Evolutionary conservation across 2,797 vertebrate species (phyloP).

Genomic region (Malurus splendens): DNA sequence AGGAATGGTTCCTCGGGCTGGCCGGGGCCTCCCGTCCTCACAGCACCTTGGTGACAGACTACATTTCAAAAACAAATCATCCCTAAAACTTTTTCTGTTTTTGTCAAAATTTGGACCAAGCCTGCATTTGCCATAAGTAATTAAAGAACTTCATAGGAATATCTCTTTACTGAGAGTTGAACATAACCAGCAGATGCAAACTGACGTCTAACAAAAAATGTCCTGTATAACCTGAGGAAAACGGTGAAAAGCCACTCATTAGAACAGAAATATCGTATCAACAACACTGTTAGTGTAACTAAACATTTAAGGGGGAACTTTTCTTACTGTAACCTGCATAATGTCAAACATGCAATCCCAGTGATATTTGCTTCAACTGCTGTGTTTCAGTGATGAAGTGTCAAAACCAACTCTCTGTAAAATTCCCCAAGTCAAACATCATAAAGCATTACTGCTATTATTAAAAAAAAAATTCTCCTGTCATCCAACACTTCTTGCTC

Average conservation of each 20-base stretch:
- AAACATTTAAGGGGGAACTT: neutral
- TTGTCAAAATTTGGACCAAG: neutral
- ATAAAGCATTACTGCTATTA: neutral
- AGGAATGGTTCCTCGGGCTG: neutral
- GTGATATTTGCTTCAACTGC: neutral
- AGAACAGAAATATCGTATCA: neutral
- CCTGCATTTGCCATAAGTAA: neutral
- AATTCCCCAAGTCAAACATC: neutral
- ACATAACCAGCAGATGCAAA: neutral
- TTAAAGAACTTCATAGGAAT: neutral
- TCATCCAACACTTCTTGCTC: neutral
- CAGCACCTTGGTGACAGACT: neutral
- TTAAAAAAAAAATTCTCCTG: neutral
- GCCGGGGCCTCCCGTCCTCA: accelerated
- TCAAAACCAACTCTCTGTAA: neutral
- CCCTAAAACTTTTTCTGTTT: neutral
- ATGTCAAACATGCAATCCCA: neutral
- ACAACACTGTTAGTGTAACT: neutral
- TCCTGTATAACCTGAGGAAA: neutral
- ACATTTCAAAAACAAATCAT: neutral
- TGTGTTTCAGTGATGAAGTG: neutral
- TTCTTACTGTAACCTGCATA: neutral
- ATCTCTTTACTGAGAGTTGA: neutral
- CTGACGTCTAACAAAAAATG: neutral
- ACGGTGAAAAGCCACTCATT: neutral